A percentile compares a stretch with the other conserved stretches of the same genome.
Conservation (phyloP, 1,140 invertebrate species). For the Pectinophora gossypiella region DNA sequence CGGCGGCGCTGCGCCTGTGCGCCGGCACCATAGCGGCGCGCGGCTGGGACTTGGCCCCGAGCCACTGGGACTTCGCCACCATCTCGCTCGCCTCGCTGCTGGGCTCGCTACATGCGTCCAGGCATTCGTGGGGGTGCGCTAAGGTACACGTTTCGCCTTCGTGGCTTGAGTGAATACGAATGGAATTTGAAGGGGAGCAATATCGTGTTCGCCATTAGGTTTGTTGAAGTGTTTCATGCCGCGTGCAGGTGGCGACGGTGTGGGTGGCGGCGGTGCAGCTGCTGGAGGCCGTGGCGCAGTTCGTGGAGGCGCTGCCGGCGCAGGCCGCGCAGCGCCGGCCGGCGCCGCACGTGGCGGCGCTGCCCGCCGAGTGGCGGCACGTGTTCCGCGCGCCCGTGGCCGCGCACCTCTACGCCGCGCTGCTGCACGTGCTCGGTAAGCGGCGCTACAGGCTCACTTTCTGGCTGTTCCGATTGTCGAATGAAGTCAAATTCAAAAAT, state of each 20-base stretch:
- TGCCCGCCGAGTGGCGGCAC: conserved; percentile 40
- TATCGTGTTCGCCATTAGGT: no score
- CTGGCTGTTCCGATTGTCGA: no score
- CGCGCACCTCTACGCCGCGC: conserved; percentile 18
- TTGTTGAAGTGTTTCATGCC: no score
- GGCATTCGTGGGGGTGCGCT: conserved; percentile 11
- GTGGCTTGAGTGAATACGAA: no score
- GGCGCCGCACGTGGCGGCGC: conserved; percentile 22
- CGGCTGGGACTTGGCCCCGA: conserved; percentile 26
- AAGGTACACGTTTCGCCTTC: conserved; percentile 25
- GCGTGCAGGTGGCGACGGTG: conserved; percentile 22
- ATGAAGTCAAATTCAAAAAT: no score
- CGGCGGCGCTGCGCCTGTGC: background rate
- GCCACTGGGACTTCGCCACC: conserved; percentile 50
- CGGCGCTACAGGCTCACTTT: background rate
- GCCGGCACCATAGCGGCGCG: conserved; percentile 11
- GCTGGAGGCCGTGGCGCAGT: conserved; percentile 14
- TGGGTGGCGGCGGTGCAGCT: conserved; percentile 19
- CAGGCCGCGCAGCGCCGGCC: conserved; percentile 15
- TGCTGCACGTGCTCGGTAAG: conserved; percentile 26
- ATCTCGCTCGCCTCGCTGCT: conserved; percentile 39
- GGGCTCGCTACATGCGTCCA: conserved; percentile 17
- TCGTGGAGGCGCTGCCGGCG: conserved; percentile 13
- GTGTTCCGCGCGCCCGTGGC: conserved; percentile 35
- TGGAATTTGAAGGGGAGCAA: no score